Evolutionary conservation across 92 coral and sea anemone species (phyloP).

Genomic region (Paragorgia papillata): DNA sequence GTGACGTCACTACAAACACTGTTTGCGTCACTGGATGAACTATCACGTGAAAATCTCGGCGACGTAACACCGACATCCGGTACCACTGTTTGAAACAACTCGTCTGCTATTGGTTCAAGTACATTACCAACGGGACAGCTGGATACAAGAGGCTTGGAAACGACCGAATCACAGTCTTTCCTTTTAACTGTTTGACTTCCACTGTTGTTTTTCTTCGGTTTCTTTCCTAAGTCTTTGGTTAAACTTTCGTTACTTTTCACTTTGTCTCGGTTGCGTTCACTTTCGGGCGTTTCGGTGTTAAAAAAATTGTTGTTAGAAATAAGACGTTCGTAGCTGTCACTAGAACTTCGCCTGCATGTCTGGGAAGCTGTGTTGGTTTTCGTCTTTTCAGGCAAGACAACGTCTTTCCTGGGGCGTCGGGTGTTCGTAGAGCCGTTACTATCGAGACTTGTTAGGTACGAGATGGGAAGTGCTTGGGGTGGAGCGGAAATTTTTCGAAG

Average conservation of each 20-base stretch:
- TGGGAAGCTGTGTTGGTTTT: neutral
- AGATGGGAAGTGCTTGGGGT: neutral
- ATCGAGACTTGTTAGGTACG: constrained; percentile 11
- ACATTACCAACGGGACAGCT: neutral
- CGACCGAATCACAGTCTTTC: constrained; percentile 22
- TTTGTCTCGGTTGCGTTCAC: constrained; percentile 9
- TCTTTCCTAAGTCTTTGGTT: constrained; percentile 34
- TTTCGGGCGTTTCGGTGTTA: constrained; percentile 2
- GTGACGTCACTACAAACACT: constrained; percentile 52
- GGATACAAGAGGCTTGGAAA: constrained; percentile 2
- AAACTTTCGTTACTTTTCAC: constrained; percentile 16
- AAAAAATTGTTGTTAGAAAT: constrained; percentile 38
- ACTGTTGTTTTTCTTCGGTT: constrained; percentile 38
- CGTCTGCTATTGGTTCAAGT: constrained; percentile 6
- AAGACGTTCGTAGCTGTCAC: constrained; percentile 28
- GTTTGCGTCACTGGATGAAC: constrained; percentile 33
- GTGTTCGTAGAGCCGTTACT: constrained; percentile 1
- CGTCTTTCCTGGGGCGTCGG: constrained; percentile 24
- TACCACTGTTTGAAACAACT: constrained; percentile 12
- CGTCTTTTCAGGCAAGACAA: neutral
- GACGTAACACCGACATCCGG: constrained; percentile 14
- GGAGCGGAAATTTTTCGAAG: constrained; percentile 78
- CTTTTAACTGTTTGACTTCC: constrained; percentile 17
- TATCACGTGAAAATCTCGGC: constrained; percentile 8
- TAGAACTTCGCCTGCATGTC: constrained; percentile 28